A percentile compares a stretch with the other conserved stretches of the same genome.
These are phyloP conservation scores for Fratercula arctica DNA, from an alignment of 2,797 vertebrate genomes.

Conservation along the genomic window DNA sequence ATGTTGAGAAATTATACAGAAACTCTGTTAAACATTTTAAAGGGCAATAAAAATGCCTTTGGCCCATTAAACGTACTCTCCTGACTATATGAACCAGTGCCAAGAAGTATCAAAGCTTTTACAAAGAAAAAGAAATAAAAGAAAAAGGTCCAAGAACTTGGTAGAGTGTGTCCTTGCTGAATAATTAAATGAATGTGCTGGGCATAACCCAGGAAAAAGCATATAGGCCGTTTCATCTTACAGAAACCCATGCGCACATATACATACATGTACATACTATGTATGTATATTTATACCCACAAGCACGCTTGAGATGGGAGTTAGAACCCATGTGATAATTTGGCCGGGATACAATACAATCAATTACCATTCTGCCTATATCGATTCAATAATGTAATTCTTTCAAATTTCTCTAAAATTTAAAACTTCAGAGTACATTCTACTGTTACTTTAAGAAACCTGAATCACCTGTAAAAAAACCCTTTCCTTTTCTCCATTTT, in stretches of 20 bases:
- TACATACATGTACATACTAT: not conserved
- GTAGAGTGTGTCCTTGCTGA: not conserved
- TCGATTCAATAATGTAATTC: not conserved
- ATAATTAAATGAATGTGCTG: conserved; percentile 27
- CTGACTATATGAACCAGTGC: conserved; percentile 44
- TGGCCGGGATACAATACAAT: not conserved
- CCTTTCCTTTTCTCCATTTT: not conserved
- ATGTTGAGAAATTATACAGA: conserved; percentile 70
- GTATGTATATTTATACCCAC: not conserved
- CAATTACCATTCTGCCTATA: not conserved
- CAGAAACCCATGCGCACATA: not conserved
- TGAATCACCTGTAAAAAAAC: not conserved
- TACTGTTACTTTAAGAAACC: not conserved
- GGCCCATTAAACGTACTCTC: conserved; percentile 61
- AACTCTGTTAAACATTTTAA: conserved; percentile 75
- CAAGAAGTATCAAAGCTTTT: conserved; percentile 57
- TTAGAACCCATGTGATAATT: not conserved
- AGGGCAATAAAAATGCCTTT: conserved; percentile 72
- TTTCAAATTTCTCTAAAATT: not conserved
- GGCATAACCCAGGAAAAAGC: not conserved
- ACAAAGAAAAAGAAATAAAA: conserved; percentile 48
- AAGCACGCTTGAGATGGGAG: not conserved
- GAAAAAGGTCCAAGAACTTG: not conserved
- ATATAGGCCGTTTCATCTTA: not conserved
- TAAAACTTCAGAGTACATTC: not conserved